phyloP scores from a whole-genome alignment of 2,888 invertebrate species.

The Orthosia incerta region DNA sequence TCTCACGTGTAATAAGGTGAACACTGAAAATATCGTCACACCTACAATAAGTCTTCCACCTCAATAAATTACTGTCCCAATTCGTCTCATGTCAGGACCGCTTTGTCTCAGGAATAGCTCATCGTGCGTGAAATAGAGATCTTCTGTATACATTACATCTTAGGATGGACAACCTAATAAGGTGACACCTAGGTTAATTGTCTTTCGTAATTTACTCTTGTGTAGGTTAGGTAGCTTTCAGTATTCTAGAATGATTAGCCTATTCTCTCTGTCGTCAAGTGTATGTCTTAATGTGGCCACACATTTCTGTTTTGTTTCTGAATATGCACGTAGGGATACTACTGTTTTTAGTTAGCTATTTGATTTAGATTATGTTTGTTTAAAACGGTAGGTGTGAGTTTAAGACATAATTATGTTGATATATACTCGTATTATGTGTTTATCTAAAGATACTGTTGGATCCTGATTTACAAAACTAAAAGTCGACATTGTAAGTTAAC shows the following conservation, averaged over 20 bases:
- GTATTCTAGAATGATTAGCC: no score
- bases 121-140: slow-evolving; percentile 8
- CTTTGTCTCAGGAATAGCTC: slow-evolving; percentile 4
- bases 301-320: background rate
- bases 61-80: slow-evolving; percentile 2
- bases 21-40: background rate
- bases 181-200: background rate
- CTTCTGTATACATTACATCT: background rate
- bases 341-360: no score
- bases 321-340: background rate
- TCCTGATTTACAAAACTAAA: no score
- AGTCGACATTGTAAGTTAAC: no score
- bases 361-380: no score
- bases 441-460: no score
- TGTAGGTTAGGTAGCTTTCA: no score
- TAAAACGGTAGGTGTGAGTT: no score
- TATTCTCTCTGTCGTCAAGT: background rate
- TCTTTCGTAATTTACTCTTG: background rate
- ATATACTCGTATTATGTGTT: no score
- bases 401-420: no score
- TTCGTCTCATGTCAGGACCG: slow-evolving; percentile 9
- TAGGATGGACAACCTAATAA: background rate
- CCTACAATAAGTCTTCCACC: background rate
- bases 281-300: background rate
- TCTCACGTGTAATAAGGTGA: background rate